Evolutionary conservation across 2,888 invertebrate genomes (phyloP), one percentile per base, ranked within the genome.

Genomic region (Zaprionus lineosus): DNA sequence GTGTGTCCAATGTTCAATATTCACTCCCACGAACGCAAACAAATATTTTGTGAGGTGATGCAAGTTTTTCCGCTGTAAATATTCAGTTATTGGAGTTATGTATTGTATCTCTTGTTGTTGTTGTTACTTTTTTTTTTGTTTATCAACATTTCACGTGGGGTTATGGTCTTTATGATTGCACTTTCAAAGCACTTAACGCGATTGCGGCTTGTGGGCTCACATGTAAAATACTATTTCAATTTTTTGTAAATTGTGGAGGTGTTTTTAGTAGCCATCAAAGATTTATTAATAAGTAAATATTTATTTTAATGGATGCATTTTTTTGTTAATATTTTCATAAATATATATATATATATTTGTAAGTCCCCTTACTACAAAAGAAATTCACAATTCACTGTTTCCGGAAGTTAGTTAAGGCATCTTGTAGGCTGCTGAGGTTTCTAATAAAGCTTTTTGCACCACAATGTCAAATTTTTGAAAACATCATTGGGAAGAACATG

Each of bases 161-260:
- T 39, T 68, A 29, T 73, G 57, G 48, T 21, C 34, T 70, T 73
- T 73, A 73, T 57, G 70, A 69, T 31, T 69, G 40, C 50, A n/a
- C 9, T 62, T 59, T 16, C 36, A 18, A 46, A 36, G 47, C 69
- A 47, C 50, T 55, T 47, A 48, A 48, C 48, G 40, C n/a, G 9
- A 44, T 55, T 37, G 14, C 12, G 1, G 43, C 51, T 73, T 55
- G 62, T 43, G 53, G 34, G 16, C 8, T 1, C 11, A 15, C 21
- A n/a, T n/a, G n/a, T 24, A 31, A 40, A 55, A 36, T 46, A 7
- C 33, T 2, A 28, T 41, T 3, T 24, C 24, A n/a, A n/a, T 24
- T 24, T 24, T 40, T 14, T 36, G 12, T 21, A 14, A 29, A 29
- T 2, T 29, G 9, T 3, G 11, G n/a, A n/a, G n/a, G n/a, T n/a